Conservation (phyloP, 2,113 vertebrate genomes). For the Istiophorus platypterus region DNA sequence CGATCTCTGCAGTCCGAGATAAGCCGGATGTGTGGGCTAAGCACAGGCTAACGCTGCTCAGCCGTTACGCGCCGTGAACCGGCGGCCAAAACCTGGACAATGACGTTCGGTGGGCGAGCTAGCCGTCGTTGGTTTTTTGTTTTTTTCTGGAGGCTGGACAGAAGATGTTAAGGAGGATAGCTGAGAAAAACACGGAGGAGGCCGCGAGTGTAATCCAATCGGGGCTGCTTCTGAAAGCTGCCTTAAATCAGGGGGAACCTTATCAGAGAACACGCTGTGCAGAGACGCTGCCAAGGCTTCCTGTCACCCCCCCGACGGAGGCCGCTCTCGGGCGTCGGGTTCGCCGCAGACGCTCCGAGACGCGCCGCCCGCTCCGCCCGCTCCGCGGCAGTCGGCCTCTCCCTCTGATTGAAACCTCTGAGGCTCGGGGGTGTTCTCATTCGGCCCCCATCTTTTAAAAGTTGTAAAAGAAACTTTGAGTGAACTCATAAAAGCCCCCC, state of each 20-base stretch:
- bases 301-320: no score
- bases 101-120: conserved; percentile 31
- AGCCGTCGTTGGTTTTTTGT: no score
- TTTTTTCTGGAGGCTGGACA: not conserved
- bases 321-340: no score
- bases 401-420: conserved; percentile 64
- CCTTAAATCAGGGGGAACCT: conserved; percentile 29
- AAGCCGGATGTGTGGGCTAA: conserved; percentile 65
- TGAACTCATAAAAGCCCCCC: conserved; percentile 38
- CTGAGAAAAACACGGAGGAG: not conserved
- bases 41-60: conserved; percentile 56
- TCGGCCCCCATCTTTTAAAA: conserved; percentile 22
- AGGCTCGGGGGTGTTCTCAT: conserved; percentile 31
- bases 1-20: conserved; percentile 64
- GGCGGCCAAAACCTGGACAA: conserved; percentile 60
- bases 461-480: conserved; percentile 25
- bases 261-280: conserved; percentile 10
- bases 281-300: not conserved
- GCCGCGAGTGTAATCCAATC: conserved; percentile 6
- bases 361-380: no score
- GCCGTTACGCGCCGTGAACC: conserved; percentile 45
- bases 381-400: no score
- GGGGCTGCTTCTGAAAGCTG: not conserved
- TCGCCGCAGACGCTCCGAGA: no score
- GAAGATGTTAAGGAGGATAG: conserved; percentile 39